Evolutionary conservation across 1,140 invertebrate species (phyloP).

Genomic region (Arctopsyche grandis): DNA sequence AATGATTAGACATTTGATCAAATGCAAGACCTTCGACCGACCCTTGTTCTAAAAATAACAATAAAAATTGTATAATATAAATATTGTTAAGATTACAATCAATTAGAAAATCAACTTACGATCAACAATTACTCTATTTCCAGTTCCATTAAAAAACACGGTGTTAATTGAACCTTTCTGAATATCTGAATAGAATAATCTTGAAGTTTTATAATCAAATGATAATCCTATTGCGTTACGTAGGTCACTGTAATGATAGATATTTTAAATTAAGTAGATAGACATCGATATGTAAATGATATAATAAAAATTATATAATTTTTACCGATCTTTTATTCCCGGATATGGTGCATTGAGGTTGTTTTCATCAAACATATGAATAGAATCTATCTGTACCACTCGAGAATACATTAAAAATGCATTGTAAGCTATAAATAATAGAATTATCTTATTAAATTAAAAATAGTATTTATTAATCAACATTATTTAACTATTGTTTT

Average conservation of each 20-base stretch:
- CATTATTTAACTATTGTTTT: no score
- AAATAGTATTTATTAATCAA: no score
- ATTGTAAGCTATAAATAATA: conserved; percentile 70
- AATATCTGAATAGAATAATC: conserved; percentile 89
- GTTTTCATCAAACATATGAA: conserved; percentile 76
- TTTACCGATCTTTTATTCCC: conserved; percentile 73
- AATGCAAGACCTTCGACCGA: conserved; percentile 87
- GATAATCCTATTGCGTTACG: conserved; percentile 86
- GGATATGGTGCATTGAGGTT: conserved; percentile 81
- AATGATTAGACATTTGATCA: conserved; percentile 70
- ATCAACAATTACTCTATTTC: conserved; percentile 75
- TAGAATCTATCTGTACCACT: conserved; percentile 78
- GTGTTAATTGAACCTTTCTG: conserved; percentile 83
- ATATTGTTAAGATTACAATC: not conserved
- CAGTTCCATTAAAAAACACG: conserved; percentile 84
- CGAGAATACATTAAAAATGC: conserved; percentile 82
- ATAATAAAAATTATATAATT: not conserved
- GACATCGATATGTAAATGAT: not conserved
- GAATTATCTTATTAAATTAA: not conserved
- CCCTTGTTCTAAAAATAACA: conserved; percentile 69
- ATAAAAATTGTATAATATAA: not conserved
- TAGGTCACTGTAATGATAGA: conserved; percentile 63
- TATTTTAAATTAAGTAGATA: not conserved
- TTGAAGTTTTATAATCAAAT: conserved; percentile 77
- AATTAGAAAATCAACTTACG: conserved; percentile 62